Evolutionary conservation across 2,888 invertebrate genomes (phyloP), one percentile per base, ranked within the genome.

Genomic region (Blastobasis lacticolella): DNA sequence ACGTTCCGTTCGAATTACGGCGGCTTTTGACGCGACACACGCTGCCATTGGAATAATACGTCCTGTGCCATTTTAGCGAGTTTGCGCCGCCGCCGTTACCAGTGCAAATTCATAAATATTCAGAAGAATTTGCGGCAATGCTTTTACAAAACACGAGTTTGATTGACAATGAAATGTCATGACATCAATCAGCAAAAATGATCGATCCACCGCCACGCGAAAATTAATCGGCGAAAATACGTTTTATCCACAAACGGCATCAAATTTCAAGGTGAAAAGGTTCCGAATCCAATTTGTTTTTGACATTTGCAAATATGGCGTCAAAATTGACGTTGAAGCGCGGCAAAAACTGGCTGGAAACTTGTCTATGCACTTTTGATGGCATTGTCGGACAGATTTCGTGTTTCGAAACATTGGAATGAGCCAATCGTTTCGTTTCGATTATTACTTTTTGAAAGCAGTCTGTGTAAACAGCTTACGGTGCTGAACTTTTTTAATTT

Each of bases 61-160:
- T 67, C 68, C 69, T 69, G 61, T 64, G 72, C 71, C 75, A 74
- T 80, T 81, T 82, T 10, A 80, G 75, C 73, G 69, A 69, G 72
- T 75, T 71, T 74, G 69, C 68, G 66, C 63, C 68, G 72, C 72
- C 69, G 66, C 59, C 60, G 65, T 67, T 64, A 67, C 69, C 66
- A 58, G 63, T 60, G 61, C 59, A 59, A 46, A 73, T 78, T 82
- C 78, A 86, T 85, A 84, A 84, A 87, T 85, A 87, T 87, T 85
- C 79, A 84, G 75, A 73, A 71, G 64, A 64, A 71, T 72, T 64
- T 9, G 68, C 67, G 64, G 69, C 73, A 69, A 78, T 71, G 83
- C 81, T 80, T 82, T 83, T 77, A 78, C 72, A 74, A 71, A 69
- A 71, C 72, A 70, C 61, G 64, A 63, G 64, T 70, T 71, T 81